Base-by-base conservation (phyloP, 2,888 invertebrate genomes). In the Eupithecia tripunctaria region DNA sequence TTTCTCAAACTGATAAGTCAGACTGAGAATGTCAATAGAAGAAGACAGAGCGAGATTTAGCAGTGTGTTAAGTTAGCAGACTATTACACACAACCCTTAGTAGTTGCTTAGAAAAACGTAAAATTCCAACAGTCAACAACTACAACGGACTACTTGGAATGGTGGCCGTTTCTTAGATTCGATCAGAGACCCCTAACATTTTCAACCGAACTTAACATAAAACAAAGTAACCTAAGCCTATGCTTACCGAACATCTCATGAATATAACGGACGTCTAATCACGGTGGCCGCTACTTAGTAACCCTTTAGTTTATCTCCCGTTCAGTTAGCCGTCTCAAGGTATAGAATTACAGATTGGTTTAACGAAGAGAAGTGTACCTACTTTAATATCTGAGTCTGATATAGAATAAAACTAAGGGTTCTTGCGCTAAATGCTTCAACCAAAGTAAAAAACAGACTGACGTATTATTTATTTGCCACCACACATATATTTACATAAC, bases 271-370 rank as follows among this genome's bases (percentile, higher is more conserved):
- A 0, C 51, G 21, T 51, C 3, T 21, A 21, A 51, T 21, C 10
- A 51, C 51, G 51, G 51, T 21, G 10, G 21, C 51, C 51, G 51
- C 51, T 51, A 51, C 51, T 51, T 51, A 51, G 12, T 21, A 51
- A 51, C 51, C 51, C 21, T 51, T 18, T 12, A 21, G 51, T 51
- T 47, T n/a, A 21, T 51, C 51, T 51, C 51, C 21, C 51, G 51
- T 21, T 21, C 21, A 12, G 51, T 51, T 51, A 51, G 21, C 51
- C 21, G 21, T 21, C 51, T 21, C 21, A 29, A 60, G 59, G 72
- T 69, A 65, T 72, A 62, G 47, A 38, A 72, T 72, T 66, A 69
- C 69, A 10, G 51, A 63, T 43, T 21, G 8, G n/a, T 47, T 47
- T n/a, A n/a, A 47, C 10, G n/a, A n/a, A 47, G n/a, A 47, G n/a